Percentiles rank a stretch among this genome's conserved stretches.
phyloP scores from a whole-genome alignment of 2,888 invertebrate genomes.

The Stenurella melanura region DNA sequence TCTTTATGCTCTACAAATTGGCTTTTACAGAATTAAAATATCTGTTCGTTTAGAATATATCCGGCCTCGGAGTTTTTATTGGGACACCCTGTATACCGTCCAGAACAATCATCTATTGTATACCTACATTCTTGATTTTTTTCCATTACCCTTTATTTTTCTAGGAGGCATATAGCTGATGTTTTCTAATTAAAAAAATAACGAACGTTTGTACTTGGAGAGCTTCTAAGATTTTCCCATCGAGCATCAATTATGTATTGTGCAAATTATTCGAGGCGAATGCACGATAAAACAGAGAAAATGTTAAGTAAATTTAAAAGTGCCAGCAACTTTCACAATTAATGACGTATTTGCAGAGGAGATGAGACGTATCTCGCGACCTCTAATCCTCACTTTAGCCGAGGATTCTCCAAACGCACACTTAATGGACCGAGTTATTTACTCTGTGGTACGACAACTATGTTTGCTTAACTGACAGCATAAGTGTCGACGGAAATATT shows the following conservation, averaged over 20 bases:
- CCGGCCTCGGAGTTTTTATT: no score
- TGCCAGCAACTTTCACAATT: conserved; percentile 7
- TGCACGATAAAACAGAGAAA: neutral
- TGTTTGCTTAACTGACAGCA: conserved; percentile 7
- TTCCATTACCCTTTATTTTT: neutral
- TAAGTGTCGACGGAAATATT: conserved; percentile 7
- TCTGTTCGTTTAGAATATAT: no score
- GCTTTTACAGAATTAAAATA: no score
- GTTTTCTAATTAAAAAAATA: neutral
- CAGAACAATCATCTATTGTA: no score
- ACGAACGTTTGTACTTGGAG: neutral
- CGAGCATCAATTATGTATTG: neutral
- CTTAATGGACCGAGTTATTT: conserved; percentile 11
- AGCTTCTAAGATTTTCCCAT: neutral
- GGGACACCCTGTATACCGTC: no score
- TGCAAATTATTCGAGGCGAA: neutral
- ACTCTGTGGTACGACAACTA: neutral
- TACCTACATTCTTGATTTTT: no score
- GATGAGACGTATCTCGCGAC: conserved; percentile 3
- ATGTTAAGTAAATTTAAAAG: conserved; percentile 10
- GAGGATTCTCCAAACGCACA: conserved; percentile 8
- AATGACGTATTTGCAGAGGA: conserved; percentile 15
- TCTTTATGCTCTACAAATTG: no score
- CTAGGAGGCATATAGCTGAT: neutral
- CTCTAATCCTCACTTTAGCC: conserved; percentile 15